Conservation (phyloP, 1,140 invertebrate genomes). For the Probaryconus sp. region DNA sequence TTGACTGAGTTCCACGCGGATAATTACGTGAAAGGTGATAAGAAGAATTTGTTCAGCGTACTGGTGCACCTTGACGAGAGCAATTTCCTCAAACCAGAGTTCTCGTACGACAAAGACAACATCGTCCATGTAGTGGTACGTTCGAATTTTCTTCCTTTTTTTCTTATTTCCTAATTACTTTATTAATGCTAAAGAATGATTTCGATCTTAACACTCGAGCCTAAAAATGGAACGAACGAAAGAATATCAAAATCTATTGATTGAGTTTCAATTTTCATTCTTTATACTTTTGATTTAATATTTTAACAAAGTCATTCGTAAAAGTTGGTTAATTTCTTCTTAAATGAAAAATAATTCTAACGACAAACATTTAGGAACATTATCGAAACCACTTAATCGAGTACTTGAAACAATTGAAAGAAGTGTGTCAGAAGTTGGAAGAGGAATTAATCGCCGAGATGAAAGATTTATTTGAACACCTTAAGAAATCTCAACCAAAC, state of each 20-base stretch:
- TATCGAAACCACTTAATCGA: constrained; percentile 50
- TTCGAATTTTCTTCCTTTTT: constrained; percentile 17
- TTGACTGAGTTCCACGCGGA: constrained; percentile 82
- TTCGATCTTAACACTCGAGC: no score
- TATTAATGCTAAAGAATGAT: no score
- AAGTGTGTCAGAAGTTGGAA: constrained; percentile 72
- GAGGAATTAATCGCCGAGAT: constrained; percentile 70
- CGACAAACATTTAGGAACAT: constrained; percentile 53
- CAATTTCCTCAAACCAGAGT: constrained; percentile 84
- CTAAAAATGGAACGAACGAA: no score
- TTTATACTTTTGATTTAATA: no score
- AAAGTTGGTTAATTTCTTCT: not conserved
- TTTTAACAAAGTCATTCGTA: not conserved
- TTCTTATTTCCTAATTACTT: no score
- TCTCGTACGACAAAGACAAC: constrained; percentile 82
- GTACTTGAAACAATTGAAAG: constrained; percentile 69
- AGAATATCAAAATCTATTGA: no score
- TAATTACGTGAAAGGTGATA: constrained; percentile 77
- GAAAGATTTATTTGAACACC: constrained; percentile 73
- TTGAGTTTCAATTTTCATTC: no score
- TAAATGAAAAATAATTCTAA: not conserved
- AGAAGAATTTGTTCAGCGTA: constrained; percentile 81
- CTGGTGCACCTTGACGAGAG: constrained; percentile 79
- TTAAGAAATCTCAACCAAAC: constrained; percentile 81
- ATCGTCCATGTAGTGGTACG: constrained; percentile 75